A percentile compares a stretch with the other conserved stretches of the same genome.
These are phyloP conservation scores for Lithophane socia DNA, from an alignment of 2,888 invertebrate species.

Conservation along the genomic window DNA sequence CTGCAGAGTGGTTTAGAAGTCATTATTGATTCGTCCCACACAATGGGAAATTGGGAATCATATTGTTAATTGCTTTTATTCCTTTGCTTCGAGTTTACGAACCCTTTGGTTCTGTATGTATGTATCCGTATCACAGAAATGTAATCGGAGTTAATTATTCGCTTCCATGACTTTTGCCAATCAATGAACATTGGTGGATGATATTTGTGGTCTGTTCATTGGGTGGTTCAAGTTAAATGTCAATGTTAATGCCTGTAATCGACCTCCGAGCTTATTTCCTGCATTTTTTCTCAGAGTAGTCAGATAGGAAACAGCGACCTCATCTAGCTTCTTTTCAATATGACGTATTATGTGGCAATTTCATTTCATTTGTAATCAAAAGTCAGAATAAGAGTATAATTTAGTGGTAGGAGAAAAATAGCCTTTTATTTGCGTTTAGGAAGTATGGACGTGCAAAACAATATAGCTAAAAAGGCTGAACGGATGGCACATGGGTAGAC, in stretches of 20 bases:
- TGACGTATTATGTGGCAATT: too few relatives aligned
- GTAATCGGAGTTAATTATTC: constrained; percentile 39
- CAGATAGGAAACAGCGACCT: too few relatives aligned
- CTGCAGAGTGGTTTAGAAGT: neutral
- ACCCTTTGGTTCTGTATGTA: constrained; percentile 2
- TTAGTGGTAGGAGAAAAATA: neutral
- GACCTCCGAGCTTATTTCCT: too few relatives aligned
- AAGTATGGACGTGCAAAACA: neutral
- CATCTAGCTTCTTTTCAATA: too few relatives aligned
- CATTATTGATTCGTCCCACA: constrained; percentile 22
- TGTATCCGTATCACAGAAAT: constrained; percentile 12
- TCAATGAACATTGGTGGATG: constrained; percentile 22
- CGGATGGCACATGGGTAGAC: too few relatives aligned
- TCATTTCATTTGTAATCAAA: neutral
- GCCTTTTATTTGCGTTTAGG: neutral
- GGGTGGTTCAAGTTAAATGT: neutral
- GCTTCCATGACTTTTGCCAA: constrained; percentile 29
- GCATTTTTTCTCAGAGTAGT: too few relatives aligned
- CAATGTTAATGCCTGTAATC: neutral
- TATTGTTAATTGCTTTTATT: constrained; percentile 33
- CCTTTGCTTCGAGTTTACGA: constrained; percentile 21
- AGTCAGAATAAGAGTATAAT: neutral
- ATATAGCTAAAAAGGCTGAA: too few relatives aligned
- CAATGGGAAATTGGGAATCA: constrained; percentile 2
- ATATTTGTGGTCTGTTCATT: constrained; percentile 22